A percentile compares a stretch with the other conserved stretches of the same genome.
These are phyloP conservation scores for Cichladusa arquata DNA, from an alignment of 2,113 vertebrate genomes.

Conservation along the genomic window DNA sequence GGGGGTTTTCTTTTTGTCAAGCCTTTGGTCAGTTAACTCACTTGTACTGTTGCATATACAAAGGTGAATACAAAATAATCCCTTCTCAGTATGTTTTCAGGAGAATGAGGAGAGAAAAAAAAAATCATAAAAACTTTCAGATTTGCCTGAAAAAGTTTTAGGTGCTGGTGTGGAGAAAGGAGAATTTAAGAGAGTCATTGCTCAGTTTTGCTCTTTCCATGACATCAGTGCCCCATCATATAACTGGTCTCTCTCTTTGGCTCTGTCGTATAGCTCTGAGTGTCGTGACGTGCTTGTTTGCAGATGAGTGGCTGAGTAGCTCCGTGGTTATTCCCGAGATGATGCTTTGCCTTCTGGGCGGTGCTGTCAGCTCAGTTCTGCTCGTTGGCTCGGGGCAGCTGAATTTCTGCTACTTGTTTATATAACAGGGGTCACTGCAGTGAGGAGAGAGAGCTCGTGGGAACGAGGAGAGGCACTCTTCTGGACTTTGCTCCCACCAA, in stretches of 20 bases:
- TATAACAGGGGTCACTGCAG: conserved; percentile 66
- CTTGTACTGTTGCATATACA: background rate
- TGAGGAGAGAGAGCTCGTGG: conserved; percentile 69
- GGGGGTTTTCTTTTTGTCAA: background rate
- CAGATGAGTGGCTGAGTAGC: background rate
- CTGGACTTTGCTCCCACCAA: conserved; percentile 65
- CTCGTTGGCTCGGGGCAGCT: conserved; percentile 1
- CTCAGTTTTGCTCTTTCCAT: background rate
- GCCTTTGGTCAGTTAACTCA: background rate
- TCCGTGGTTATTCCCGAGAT: background rate
- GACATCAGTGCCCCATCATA: background rate
- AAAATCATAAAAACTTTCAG: background rate
- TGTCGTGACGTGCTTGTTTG: background rate
- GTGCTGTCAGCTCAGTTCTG: background rate
- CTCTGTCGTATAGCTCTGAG: background rate
- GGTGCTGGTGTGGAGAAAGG: background rate
- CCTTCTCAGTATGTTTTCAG: background rate
- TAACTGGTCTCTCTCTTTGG: background rate
- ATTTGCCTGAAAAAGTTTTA: background rate
- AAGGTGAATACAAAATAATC: background rate
- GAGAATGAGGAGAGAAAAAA: background rate
- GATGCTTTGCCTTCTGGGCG: background rate
- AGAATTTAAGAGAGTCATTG: background rate
- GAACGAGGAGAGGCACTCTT: conserved; percentile 57
- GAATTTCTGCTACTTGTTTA: conserved; percentile 59